Evolutionary conservation across 2,888 invertebrate genomes (phyloP).

Genomic region (Rosalia funebris): DNA sequence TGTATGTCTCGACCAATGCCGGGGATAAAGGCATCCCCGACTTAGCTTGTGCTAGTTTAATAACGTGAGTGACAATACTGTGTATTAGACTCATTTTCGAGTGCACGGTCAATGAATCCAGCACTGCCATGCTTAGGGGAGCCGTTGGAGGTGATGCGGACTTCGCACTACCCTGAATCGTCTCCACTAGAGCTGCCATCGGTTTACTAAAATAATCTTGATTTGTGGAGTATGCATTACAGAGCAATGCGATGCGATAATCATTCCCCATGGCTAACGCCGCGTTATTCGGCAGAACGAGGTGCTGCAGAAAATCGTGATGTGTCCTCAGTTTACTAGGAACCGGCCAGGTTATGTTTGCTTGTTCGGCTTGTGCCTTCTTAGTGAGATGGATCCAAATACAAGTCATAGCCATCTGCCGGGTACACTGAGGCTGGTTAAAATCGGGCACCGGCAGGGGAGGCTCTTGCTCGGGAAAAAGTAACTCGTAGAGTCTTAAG

Average conservation of each 20-base stretch:
- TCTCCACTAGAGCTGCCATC: constrained; percentile 91
- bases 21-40: constrained; percentile 87
- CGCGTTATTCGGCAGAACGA: constrained; percentile 78
- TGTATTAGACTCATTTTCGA: constrained; percentile 85
- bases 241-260: constrained; percentile 89
- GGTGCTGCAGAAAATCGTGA: constrained; percentile 84
- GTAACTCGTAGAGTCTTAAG: constrained; percentile 87
- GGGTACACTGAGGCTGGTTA: constrained; percentile 84
- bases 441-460: constrained; percentile 90
- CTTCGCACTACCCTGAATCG: constrained; percentile 72
- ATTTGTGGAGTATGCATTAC: constrained; percentile 96
- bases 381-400: constrained; percentile 97
- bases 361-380: constrained; percentile 89
- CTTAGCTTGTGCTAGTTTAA: constrained; percentile 89
- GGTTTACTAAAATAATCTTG: constrained; percentile 88
- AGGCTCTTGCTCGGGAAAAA: constrained; percentile 93
- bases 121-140: constrained; percentile 87
- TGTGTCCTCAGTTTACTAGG: constrained; percentile 58
- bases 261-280: constrained; percentile 84
- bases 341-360: constrained; percentile 66
- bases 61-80: constrained; percentile 87
- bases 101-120: constrained; percentile 94
- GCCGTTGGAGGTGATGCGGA: constrained; percentile 74
- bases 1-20: constrained; percentile 94
- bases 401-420: constrained; percentile 93